A percentile compares a stretch with the other conserved stretches of the same genome.
phyloP scores from a whole-genome alignment of 1,140 invertebrate genomes.

The Drosophila kohkoa region DNA sequence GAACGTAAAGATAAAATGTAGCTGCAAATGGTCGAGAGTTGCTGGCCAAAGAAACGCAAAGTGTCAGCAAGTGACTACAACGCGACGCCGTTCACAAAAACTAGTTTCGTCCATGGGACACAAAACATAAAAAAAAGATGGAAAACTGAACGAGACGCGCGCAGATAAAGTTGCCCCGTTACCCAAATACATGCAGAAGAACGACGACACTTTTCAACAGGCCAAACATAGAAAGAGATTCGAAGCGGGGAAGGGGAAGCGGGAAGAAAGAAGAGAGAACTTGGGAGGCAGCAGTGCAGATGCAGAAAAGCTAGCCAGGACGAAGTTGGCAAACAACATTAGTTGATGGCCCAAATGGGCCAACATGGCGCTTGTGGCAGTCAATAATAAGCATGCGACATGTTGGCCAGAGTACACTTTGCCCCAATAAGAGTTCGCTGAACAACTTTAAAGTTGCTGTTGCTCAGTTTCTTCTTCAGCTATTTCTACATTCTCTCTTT shows the following conservation, averaged over 20 bases:
- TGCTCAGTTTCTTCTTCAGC: conserved; percentile 7
- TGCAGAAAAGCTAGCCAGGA: conserved; percentile 58
- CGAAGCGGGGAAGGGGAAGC: background rate
- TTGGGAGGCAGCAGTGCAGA: conserved; percentile 12
- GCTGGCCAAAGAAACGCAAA: conserved; percentile 66
- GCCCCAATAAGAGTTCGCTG: conserved; percentile 58
- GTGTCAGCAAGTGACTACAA: conserved; percentile 76
- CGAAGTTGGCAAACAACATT: conserved; percentile 81
- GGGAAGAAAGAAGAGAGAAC: background rate
- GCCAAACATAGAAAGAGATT: background rate
- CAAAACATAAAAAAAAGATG: too few species aligned
- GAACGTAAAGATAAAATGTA: conserved; percentile 65
- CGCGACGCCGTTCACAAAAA: conserved; percentile 33
- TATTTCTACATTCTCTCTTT: conserved; percentile 18
- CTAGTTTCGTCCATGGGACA: conserved; percentile 9
- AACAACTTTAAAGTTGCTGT: conserved; percentile 72
- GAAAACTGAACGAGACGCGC: conserved; percentile 13
- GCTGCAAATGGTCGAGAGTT: conserved; percentile 47
- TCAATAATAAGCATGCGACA: conserved; percentile 83
- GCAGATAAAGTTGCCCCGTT: conserved; percentile 49
- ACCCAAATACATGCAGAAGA: conserved; percentile 27
- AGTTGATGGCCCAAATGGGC: conserved; percentile 81
- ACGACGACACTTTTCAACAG: conserved; percentile 12
- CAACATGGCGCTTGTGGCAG: conserved; percentile 78
- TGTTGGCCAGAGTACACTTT: conserved; percentile 76